Evolutionary conservation across 2,113 vertebrate species (phyloP).

Genomic region (Rhinolophus ferrumequinum): DNA sequence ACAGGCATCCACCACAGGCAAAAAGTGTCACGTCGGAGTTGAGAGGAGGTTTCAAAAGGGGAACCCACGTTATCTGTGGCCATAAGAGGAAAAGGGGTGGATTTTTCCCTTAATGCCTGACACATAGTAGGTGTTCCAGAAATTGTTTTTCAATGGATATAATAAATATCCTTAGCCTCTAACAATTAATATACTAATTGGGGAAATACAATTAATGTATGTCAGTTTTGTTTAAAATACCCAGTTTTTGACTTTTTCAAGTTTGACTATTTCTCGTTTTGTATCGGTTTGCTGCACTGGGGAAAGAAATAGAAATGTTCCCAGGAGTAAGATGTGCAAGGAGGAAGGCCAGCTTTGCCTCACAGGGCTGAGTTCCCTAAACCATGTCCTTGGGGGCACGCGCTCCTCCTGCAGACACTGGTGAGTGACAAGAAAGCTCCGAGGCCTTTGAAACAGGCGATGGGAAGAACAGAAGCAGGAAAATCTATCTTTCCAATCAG

Average conservation of each 20-base stretch:
- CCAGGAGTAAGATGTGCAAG: background rate
- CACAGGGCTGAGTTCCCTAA: background rate
- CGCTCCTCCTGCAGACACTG: background rate
- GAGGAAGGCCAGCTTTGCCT: background rate
- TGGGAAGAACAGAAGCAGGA: background rate
- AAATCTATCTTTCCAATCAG: background rate
- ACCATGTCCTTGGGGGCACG: background rate
- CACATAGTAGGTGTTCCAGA: background rate
- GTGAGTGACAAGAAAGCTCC: background rate
- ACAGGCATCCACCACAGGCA: background rate
- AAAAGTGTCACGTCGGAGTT: background rate
- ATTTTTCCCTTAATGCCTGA: background rate
- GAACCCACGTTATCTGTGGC: background rate
- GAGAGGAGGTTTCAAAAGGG: background rate
- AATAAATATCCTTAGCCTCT: too few relatives aligned
- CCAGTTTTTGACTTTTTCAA: background rate
- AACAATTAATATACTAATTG: background rate
- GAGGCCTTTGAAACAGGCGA: background rate
- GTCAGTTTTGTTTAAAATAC: conserved; percentile 6
- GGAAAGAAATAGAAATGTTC: background rate
- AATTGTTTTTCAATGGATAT: background rate
- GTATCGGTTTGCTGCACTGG: background rate
- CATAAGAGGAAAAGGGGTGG: background rate
- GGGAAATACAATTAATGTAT: background rate
- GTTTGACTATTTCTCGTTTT: background rate